phyloP scores from a whole-genome alignment of 2,797 vertebrate genomes.

The Scleropages formosus region DNA sequence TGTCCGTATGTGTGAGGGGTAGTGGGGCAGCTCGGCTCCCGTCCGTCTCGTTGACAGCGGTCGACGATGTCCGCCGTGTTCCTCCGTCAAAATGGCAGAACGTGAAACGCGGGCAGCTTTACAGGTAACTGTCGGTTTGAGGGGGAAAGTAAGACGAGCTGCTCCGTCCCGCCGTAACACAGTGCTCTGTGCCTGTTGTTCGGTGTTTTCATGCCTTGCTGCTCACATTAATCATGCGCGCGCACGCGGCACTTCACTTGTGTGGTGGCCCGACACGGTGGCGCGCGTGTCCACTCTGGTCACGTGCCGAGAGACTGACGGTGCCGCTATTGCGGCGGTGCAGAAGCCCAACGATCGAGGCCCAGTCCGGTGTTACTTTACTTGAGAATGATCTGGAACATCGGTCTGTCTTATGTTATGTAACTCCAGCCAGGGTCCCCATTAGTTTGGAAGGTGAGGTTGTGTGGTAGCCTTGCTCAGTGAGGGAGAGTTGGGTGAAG shows the following conservation, averaged over 20 bases:
- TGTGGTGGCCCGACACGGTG: no score
- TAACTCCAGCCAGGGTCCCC: constrained; percentile 2
- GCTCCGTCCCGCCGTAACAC: constrained; percentile 56
- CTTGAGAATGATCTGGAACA: not conserved
- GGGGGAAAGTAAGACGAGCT: constrained; percentile 34
- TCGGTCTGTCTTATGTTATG: not conserved
- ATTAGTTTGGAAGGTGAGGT: constrained; percentile 16
- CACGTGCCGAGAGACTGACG: no score
- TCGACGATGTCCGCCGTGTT: not conserved
- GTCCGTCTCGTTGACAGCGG: not conserved
- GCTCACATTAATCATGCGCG: constrained; percentile 63
- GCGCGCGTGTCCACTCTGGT: no score
- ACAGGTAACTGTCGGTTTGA: constrained; percentile 6
- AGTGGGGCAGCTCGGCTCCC: no score
- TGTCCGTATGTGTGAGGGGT: no score
- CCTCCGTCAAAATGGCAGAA: not conserved
- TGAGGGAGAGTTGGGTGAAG: not conserved
- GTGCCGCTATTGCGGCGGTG: constrained; percentile 25
- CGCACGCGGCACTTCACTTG: no score
- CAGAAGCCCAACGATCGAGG: constrained; percentile 22
- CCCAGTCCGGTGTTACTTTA: not conserved
- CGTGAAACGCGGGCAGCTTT: not conserved
- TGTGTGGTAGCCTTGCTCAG: constrained; percentile 6
- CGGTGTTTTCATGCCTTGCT: constrained; percentile 59
- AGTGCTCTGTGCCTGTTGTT: constrained; percentile 55